phyloP scores from a whole-genome alignment of 1,140 invertebrate species.

The Saxidomus purpurata region DNA sequence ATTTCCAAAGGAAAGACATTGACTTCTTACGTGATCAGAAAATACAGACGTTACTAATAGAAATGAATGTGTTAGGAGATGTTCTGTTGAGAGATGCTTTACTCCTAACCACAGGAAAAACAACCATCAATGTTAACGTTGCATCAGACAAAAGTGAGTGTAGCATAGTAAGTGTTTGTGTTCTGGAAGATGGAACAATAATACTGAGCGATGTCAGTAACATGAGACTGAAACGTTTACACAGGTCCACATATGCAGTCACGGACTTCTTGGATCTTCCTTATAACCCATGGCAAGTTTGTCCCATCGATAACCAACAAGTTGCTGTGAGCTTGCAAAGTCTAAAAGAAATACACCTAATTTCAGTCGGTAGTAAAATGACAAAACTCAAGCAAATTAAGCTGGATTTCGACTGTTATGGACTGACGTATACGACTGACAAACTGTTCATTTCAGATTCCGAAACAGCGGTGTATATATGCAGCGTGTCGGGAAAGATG shows the following conservation, averaged over 20 bases:
- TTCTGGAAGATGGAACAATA: neutral
- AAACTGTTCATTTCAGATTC: conserved; percentile 4
- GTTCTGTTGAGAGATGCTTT: neutral
- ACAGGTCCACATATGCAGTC: neutral
- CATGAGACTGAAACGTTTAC: neutral
- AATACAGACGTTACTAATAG: neutral
- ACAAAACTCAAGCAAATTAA: neutral
- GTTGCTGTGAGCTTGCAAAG: neutral
- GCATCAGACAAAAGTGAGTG: neutral
- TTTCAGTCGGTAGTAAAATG: neutral
- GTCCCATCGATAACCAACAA: neutral
- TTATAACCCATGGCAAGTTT: neutral
- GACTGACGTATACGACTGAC: neutral
- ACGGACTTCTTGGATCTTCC: neutral
- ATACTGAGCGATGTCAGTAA: neutral
- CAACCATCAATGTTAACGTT: neutral
- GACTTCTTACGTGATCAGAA: no score
- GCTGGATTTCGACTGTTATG: neutral
- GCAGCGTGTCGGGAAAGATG: neutral
- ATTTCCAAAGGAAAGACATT: neutral
- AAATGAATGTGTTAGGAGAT: neutral
- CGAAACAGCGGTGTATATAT: neutral
- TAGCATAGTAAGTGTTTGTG: neutral
- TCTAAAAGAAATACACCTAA: neutral
- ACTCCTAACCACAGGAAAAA: neutral